A percentile compares a stretch with the other conserved stretches of the same genome.
These are phyloP conservation scores for Cephalopachus bancanus DNA, from an alignment of 2,797 vertebrate species.

Conservation along the genomic window DNA sequence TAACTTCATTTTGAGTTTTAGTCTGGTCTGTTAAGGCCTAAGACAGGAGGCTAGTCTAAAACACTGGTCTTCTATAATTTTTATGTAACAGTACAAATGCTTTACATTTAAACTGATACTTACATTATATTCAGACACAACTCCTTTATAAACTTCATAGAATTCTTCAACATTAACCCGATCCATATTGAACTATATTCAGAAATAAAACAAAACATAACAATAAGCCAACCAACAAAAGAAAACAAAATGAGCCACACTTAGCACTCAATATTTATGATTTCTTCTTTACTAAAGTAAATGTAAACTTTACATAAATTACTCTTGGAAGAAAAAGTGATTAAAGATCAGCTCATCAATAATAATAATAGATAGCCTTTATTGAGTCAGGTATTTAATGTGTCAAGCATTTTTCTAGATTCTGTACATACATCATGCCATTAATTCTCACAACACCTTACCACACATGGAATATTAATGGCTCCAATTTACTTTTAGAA, in stretches of 20 bases:
- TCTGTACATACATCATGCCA: neutral
- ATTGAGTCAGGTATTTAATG: no score
- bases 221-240: neutral
- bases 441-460: neutral
- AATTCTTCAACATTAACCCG: slow-evolving; percentile 96
- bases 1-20: neutral
- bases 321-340: neutral
- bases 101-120: slow-evolving; percentile 85
- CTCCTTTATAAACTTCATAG: slow-evolving; percentile 97
- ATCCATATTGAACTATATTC: slow-evolving; percentile 95
- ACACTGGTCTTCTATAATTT: neutral
- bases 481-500: neutral
- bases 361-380: neutral
- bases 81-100: neutral
- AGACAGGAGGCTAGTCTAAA: neutral
- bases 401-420: neutral
- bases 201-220: slow-evolving; percentile 68
- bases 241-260: neutral
- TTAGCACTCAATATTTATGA: neutral
- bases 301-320: slow-evolving; percentile 1
- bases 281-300: slow-evolving; percentile 29
- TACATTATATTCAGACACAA: slow-evolving; percentile 95
- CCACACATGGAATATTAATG: neutral
- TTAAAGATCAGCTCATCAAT: neutral
- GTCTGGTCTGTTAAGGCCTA: neutral